phyloP scores from a whole-genome alignment of 2,113 vertebrate genomes.

The Osmerus eperlanus region DNA sequence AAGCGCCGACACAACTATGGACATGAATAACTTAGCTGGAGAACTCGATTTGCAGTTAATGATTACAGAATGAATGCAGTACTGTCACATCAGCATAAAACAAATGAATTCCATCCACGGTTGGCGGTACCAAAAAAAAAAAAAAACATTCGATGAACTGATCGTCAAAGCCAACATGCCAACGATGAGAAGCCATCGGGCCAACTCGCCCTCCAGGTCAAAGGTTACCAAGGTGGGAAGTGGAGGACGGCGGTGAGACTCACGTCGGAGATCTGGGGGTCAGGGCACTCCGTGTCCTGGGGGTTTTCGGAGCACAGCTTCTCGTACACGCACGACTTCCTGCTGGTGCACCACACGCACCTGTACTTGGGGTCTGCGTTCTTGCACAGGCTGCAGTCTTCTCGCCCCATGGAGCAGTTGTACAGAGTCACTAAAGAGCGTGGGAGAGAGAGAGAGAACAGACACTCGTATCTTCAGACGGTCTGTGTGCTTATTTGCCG shows the following conservation, averaged over 20 bases:
- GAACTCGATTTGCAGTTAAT: no score
- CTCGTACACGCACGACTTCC: conserved; percentile 77
- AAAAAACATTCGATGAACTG: no score
- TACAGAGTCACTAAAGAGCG: conserved; percentile 56
- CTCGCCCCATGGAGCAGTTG: conserved; percentile 88
- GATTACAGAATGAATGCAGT: no score
- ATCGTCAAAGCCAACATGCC: no score
- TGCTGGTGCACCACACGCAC: conserved; percentile 84
- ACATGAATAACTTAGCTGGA: no score
- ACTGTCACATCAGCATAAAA: no score
- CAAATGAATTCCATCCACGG: no score
- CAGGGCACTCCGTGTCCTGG: conserved; percentile 71
- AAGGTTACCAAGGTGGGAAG: background rate
- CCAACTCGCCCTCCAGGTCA: background rate
- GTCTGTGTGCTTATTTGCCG: no score
- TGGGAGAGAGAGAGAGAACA: background rate
- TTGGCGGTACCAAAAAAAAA: no score
- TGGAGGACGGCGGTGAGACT: conserved; percentile 46
- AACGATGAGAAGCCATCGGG: no score
- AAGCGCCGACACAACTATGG: no score
- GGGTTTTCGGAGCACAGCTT: conserved; percentile 60
- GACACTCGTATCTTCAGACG: no score
- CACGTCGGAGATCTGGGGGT: conserved; percentile 82
- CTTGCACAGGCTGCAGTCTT: conserved; percentile 91
- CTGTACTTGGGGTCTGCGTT: conserved; percentile 72